Evolutionary conservation across 2,888 invertebrate species (phyloP).

Genomic region (Lasioglossum morio): DNA sequence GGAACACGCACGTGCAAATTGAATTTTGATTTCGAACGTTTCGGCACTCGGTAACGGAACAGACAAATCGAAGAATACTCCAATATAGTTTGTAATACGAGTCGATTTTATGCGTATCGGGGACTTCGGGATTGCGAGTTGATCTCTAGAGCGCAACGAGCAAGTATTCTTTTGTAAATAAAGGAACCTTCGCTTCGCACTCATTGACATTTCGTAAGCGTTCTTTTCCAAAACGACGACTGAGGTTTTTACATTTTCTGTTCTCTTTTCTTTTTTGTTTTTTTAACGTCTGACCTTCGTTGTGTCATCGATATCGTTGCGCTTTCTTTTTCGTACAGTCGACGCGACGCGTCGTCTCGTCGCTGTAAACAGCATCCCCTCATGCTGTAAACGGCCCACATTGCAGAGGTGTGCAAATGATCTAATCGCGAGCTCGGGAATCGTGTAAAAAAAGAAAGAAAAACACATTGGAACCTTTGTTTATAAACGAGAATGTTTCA

Average conservation of each 20-base stretch:
- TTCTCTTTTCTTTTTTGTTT: not conserved
- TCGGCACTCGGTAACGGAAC: not conserved
- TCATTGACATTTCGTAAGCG: slow-evolving; percentile 18
- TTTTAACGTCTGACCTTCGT: not conserved
- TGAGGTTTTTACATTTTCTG: slow-evolving; percentile 37
- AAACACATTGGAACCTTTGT: not conserved
- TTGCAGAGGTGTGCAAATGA: slow-evolving; percentile 13
- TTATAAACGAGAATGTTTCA: slow-evolving; percentile 1
- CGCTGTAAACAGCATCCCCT: not conserved
- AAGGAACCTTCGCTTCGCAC: slow-evolving; percentile 45
- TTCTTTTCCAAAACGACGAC: slow-evolving; percentile 5
- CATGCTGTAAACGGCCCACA: not conserved
- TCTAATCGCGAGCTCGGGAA: not conserved
- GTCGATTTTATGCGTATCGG: slow-evolving; percentile 16
- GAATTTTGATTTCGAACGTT: not conserved
- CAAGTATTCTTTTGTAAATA: slow-evolving; percentile 44
- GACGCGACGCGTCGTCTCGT: not conserved
- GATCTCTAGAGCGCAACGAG: not conserved
- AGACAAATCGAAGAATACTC: slow-evolving; percentile 25
- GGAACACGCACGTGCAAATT: not conserved
- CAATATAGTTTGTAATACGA: slow-evolving; percentile 40
- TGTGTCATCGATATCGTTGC: slow-evolving; percentile 1
- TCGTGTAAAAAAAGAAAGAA: not conserved
- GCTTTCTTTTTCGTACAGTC: slow-evolving; percentile 1
- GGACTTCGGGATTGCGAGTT: slow-evolving; percentile 50